Evolutionary conservation across 2,888 invertebrate species (phyloP).

Genomic region (Microctonus aethiopoides): DNA sequence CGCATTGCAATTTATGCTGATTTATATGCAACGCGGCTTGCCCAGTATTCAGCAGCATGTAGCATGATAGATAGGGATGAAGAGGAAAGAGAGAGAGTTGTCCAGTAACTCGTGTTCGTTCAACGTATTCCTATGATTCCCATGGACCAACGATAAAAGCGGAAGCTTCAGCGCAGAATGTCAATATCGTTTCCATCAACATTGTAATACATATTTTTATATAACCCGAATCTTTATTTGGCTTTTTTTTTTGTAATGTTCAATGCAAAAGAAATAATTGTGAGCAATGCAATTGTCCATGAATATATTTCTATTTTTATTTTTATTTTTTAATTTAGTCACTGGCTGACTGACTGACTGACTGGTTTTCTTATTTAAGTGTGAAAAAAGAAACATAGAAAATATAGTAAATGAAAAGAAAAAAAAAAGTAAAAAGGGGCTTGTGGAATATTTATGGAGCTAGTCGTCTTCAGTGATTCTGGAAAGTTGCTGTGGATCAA

Average conservation of each 20-base stretch:
- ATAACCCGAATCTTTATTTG: background rate
- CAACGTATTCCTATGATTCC: conserved; percentile 31
- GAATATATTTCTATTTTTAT: background rate
- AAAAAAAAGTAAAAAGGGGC: background rate
- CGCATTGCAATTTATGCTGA: conserved; percentile 63
- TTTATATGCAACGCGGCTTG: conserved; percentile 59
- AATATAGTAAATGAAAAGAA: background rate
- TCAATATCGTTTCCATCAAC: conserved; percentile 10
- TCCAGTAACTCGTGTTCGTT: conserved; percentile 21
- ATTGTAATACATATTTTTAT: background rate
- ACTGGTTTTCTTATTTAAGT: background rate
- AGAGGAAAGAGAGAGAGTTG: conserved; percentile 18
- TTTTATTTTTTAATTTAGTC: background rate
- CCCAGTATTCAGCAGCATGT: conserved; percentile 41
- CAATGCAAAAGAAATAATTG: background rate
- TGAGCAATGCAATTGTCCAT: too few species aligned
- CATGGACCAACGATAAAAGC: conserved; percentile 26
- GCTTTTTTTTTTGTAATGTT: background rate
- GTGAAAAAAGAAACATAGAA: background rate
- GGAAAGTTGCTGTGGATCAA: conserved; percentile 31
- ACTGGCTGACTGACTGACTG: too few species aligned
- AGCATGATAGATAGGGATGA: conserved; percentile 13
- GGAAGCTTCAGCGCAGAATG: conserved; percentile 20
- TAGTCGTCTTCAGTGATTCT: conserved; percentile 29
- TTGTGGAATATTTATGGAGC: conserved; percentile 29